Conservation (phyloP, 2,888 invertebrate species). For the Agriotes lineatus region DNA sequence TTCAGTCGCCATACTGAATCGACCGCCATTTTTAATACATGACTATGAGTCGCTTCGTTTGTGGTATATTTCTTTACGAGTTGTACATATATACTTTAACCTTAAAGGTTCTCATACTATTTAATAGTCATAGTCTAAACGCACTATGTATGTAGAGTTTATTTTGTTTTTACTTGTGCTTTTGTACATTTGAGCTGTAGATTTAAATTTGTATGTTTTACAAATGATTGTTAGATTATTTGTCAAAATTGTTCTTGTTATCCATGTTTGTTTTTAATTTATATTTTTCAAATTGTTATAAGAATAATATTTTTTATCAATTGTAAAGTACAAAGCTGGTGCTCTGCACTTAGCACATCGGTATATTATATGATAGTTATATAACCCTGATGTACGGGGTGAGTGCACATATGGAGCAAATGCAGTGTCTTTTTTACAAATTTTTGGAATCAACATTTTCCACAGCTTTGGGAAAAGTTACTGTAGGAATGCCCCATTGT, state of each 20-base stretch:
- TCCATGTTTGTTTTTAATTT: slow-evolving; percentile 61
- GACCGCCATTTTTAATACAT: slow-evolving; percentile 32
- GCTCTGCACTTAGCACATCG: slow-evolving; percentile 42
- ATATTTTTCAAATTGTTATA: slow-evolving; percentile 57
- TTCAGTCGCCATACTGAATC: slow-evolving; percentile 32
- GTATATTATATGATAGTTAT: slow-evolving; percentile 41
- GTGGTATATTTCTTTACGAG: slow-evolving; percentile 23
- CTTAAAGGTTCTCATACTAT: slow-evolving; percentile 37
- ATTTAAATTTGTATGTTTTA: slow-evolving; percentile 42
- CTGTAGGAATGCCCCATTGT: too few species aligned
- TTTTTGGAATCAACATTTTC: too few species aligned
- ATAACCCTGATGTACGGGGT: slow-evolving; percentile 40
- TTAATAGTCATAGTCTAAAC: slow-evolving; percentile 38
- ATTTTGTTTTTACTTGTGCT: slow-evolving; percentile 43
- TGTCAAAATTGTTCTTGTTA: slow-evolving; percentile 64
- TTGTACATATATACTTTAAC: slow-evolving; percentile 19
- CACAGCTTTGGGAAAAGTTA: too few species aligned
- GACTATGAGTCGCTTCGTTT: slow-evolving; percentile 18
- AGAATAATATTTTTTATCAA: slow-evolving; percentile 60
- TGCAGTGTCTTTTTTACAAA: too few species aligned
- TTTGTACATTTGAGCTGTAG: slow-evolving; percentile 50
- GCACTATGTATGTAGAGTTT: slow-evolving; percentile 40
- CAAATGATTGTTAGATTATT: slow-evolving; percentile 48
- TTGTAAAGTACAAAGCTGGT: slow-evolving; percentile 61
- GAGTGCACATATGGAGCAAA: too few species aligned